Conservation (phyloP, 2,888 invertebrate species). For the Agonopterix alstromeriana region DNA sequence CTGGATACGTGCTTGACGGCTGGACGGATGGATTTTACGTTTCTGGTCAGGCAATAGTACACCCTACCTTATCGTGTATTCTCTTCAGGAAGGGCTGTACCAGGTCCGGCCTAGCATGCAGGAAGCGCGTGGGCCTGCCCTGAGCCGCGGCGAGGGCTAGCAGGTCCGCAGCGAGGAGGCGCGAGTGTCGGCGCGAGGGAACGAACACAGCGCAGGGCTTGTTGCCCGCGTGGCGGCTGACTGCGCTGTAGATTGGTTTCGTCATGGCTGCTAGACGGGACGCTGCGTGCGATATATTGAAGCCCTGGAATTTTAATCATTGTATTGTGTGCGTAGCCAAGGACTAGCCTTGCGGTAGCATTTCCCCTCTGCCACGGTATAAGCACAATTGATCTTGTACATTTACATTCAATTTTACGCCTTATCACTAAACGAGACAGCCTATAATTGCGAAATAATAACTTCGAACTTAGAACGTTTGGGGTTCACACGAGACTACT, state of each 20-base stretch:
- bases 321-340: too few species aligned
- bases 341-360: too few species aligned
- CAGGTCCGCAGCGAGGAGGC: slow-evolving; percentile 96
- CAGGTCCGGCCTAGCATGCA: slow-evolving; percentile 91
- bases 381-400: too few species aligned
- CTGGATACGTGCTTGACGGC: too few species aligned
- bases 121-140: slow-evolving; percentile 89
- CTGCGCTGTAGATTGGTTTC: slow-evolving; percentile 96
- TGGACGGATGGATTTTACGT: too few species aligned
- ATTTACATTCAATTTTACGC: too few species aligned
- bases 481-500: too few species aligned
- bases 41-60: too few species aligned
- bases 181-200: slow-evolving; percentile 92
- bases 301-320: slow-evolving; percentile 79
- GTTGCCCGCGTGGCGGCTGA: slow-evolving; percentile 87
- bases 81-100: slow-evolving; percentile 92
- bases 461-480: too few species aligned
- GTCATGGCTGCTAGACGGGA: slow-evolving; percentile 98
- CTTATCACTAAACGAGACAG: too few species aligned
- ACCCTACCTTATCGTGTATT: slow-evolving; percentile 87
- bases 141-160: slow-evolving; percentile 96
- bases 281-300: slow-evolving; percentile 98
- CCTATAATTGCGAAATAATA: too few species aligned
- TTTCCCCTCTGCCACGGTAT: too few species aligned
- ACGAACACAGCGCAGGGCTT: slow-evolving; percentile 94